These are phyloP conservation scores for Neotoxoptera formosana DNA, from an alignment of 1,140 invertebrate species.

Conservation along the genomic window DNA sequence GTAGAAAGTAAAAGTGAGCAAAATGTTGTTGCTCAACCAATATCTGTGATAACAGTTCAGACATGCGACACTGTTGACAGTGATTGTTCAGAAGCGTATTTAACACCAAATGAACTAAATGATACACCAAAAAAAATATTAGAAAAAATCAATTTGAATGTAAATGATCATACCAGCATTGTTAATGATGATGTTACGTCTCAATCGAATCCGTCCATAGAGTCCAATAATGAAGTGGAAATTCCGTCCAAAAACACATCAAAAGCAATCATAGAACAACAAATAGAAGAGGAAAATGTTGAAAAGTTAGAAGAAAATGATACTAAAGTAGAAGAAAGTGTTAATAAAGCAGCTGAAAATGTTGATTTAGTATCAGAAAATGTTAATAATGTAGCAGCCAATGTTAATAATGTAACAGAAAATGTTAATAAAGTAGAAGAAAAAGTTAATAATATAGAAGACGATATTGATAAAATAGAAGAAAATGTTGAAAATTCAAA, in stretches of 20 bases:
- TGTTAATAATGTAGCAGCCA: not conserved
- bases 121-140: slow-evolving; percentile 62
- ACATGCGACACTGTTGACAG: slow-evolving; percentile 62
- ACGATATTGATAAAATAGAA: not conserved
- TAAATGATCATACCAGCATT: slow-evolving; percentile 18
- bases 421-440: not conserved
- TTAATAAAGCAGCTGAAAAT: slow-evolving; percentile 46
- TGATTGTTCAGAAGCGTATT: slow-evolving; percentile 70
- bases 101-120: slow-evolving; percentile 69
- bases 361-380: not conserved
- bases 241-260: slow-evolving; percentile 48
- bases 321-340: slow-evolving; percentile 44
- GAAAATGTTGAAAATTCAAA: not conserved
- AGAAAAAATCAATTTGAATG: slow-evolving; percentile 54
- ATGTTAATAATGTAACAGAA: not conserved
- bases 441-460: slow-evolving; percentile 56
- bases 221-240: slow-evolving; percentile 1
- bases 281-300: slow-evolving; percentile 59
- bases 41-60: slow-evolving; percentile 47
- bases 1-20: not conserved
- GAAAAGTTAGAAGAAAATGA: slow-evolving; percentile 52
- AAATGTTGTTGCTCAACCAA: slow-evolving; percentile 16
- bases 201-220: slow-evolving; percentile 42
- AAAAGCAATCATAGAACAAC: slow-evolving; percentile 37
- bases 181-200: slow-evolving; percentile 32